Evolutionary conservation across 37 sponge, comb jelly and placozoan genomes (phyloP).

Genomic region (Axinella damicornis): DNA sequence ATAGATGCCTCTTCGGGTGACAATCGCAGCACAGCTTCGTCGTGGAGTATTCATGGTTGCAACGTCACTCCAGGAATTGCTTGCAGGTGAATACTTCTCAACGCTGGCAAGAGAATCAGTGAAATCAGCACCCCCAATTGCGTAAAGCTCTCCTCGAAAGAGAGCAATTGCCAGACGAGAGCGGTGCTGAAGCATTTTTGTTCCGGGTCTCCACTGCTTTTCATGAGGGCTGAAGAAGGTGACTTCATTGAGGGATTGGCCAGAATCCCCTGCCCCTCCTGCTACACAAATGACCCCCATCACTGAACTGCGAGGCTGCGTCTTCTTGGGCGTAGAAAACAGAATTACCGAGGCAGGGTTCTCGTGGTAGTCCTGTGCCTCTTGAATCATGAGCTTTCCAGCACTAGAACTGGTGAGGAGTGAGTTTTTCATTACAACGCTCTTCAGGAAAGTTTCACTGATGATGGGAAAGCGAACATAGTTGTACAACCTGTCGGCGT

Average conservation of each 20-base stretch:
- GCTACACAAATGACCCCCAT: slow-evolving; percentile 75
- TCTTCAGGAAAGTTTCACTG: slow-evolving; percentile 41
- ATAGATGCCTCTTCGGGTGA: slow-evolving; percentile 55
- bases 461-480: slow-evolving; percentile 84
- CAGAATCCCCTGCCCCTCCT: slow-evolving; percentile 75
- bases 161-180: slow-evolving; percentile 55
- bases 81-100: slow-evolving; percentile 72
- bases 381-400: slow-evolving; percentile 57
- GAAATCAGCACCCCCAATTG: slow-evolving; percentile 74
- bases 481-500: slow-evolving; percentile 59
- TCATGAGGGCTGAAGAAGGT: slow-evolving; percentile 76
- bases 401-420: slow-evolving; percentile 12
- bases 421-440: slow-evolving; percentile 27
- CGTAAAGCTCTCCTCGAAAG: slow-evolving; percentile 75
- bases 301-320: slow-evolving; percentile 74
- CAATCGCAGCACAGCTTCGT: slow-evolving; percentile 68
- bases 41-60: slow-evolving; percentile 56
- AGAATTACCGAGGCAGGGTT: slow-evolving; percentile 69
- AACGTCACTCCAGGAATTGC: slow-evolving; percentile 63
- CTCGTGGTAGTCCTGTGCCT: slow-evolving; percentile 73
- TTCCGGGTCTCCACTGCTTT: slow-evolving; percentile 71
- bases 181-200: slow-evolving; percentile 70
- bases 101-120: slow-evolving; percentile 43
- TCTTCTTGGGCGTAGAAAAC: slow-evolving; percentile 67
- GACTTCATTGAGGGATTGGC: slow-evolving; percentile 57